Base-by-base conservation (phyloP, 2,888 invertebrate genomes). In the Panorpa germanica region DNA sequence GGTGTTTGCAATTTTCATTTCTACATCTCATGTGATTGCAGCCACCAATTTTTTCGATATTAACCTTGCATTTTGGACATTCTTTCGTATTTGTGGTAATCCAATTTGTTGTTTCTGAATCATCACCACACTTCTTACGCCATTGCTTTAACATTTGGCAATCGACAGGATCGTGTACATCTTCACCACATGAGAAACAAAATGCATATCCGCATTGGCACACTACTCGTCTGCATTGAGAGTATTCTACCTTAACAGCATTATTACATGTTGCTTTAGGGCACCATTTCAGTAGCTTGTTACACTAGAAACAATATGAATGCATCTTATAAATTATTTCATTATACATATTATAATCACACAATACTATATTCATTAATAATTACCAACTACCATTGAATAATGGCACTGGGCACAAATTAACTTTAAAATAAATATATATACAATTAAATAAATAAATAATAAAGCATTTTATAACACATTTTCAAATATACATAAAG, bases 11-110 rank as follows among this genome's bases (percentile, higher is more conserved):
- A 55, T 82, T 86, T 59, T 86, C 85, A 62, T 95, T 96, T 61
- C 93, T 95, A 62, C 96, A 98, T 29, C 83, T 82, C 95, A 98
- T 96, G 58, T 98, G 96, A 61, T 98, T 98, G 56, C 96, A 98
- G 28, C 96, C 96, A 36, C 96, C 96, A 55, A 95, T 91, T 53
- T 86, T 86, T 50, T 88, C 86, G 44, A 88, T 86, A n/a, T 83
- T 85, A 28, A 90, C 91, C 55, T 90, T 88, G 58, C 96, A 98
- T 53, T 85, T 86, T 25, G 96, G 96, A 55, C 96, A 96, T 59
- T 95, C 93, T 63, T 98, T 96, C 31, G 96, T 98, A 59, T 98
- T 96, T 16, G 95, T 95, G 33, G 91, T 91, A 47, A 98, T 93
- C 96, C 96, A 98, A 52, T 96, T 96, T 8, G 91, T 90, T 32